A percentile compares a stretch with the other conserved stretches of the same genome.
These are phyloP conservation scores for Eubasilissa regina DNA, from an alignment of 1,140 invertebrate species.

Conservation along the genomic window DNA sequence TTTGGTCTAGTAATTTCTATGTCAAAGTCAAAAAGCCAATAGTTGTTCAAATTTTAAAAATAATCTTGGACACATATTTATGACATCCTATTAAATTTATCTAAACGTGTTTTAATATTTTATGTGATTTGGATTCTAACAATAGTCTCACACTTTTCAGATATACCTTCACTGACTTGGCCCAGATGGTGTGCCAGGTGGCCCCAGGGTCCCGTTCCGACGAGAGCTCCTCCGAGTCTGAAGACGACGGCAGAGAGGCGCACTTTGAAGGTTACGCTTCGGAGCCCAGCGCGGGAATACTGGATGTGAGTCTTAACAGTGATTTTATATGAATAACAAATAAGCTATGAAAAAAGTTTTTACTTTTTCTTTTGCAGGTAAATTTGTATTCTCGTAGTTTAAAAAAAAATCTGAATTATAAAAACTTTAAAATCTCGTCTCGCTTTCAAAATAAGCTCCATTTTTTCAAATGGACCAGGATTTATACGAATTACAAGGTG, in stretches of 20 bases:
- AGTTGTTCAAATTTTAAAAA: too few relatives aligned
- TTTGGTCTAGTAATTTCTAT: too few relatives aligned
- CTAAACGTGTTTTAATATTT: conserved; percentile 21
- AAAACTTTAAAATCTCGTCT: too few relatives aligned
- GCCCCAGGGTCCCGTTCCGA: conserved; percentile 74
- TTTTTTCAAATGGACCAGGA: too few relatives aligned
- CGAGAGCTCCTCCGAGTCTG: conserved; percentile 72
- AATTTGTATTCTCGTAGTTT: too few relatives aligned
- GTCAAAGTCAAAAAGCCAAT: too few relatives aligned
- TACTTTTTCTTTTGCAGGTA: too few relatives aligned
- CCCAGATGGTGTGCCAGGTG: conserved; percentile 95
- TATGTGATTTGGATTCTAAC: background rate
- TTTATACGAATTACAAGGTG: too few relatives aligned
- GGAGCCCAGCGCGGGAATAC: conserved; percentile 78
- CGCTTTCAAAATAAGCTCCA: too few relatives aligned
- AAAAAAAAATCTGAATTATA: too few relatives aligned
- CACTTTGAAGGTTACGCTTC: conserved; percentile 89
- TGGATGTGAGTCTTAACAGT: conserved; percentile 64
- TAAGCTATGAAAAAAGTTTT: too few relatives aligned
- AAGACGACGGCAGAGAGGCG: conserved; percentile 78
- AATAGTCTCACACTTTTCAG: conserved; percentile 64
- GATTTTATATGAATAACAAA: too few relatives aligned
- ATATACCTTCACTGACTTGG: conserved; percentile 95
- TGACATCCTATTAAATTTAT: conserved; percentile 31
- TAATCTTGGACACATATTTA: background rate